Evolutionary conservation across 2,113 vertebrate species (phyloP).

Genomic region (Equus quagga): DNA sequence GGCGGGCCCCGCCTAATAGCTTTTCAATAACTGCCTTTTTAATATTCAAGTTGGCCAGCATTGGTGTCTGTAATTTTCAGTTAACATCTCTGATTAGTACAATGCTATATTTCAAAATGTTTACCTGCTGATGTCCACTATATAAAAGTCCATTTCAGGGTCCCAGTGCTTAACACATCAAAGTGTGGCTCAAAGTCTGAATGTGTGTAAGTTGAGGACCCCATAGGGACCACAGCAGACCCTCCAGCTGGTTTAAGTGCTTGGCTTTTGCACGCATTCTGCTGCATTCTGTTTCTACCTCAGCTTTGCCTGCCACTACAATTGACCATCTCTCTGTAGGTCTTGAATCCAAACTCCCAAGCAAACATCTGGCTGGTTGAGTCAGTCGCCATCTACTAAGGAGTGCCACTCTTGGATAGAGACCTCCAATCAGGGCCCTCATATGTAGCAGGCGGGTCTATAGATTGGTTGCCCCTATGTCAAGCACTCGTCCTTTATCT

Average conservation of each 20-base stretch:
- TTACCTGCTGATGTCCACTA: not conserved
- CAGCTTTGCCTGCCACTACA: not conserved
- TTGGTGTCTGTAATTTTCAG: not conserved
- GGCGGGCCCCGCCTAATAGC: not conserved
- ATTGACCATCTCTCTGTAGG: not conserved
- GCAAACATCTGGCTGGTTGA: not conserved
- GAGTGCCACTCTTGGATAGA: not conserved
- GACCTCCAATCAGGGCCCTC: not conserved
- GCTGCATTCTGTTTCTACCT: not conserved
- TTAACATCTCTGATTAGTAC: not conserved
- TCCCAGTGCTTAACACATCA: not conserved
- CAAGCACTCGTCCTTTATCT: not conserved
- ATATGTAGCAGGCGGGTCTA: not conserved
- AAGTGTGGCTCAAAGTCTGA: not conserved
- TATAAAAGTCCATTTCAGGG: not conserved
- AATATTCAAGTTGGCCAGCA: not conserved
- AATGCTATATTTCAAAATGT: not conserved
- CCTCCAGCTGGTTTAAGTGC: not conserved
- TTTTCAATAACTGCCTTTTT: not conserved
- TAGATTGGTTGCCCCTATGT: not conserved
- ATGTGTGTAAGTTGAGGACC: not conserved
- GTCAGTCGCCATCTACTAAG: not conserved
- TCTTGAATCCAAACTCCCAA: not conserved
- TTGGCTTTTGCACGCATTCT: not conserved
- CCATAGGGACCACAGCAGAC: not conserved